phyloP scores from a whole-genome alignment of 2,888 invertebrate genomes.

The Synergus japonicus region DNA sequence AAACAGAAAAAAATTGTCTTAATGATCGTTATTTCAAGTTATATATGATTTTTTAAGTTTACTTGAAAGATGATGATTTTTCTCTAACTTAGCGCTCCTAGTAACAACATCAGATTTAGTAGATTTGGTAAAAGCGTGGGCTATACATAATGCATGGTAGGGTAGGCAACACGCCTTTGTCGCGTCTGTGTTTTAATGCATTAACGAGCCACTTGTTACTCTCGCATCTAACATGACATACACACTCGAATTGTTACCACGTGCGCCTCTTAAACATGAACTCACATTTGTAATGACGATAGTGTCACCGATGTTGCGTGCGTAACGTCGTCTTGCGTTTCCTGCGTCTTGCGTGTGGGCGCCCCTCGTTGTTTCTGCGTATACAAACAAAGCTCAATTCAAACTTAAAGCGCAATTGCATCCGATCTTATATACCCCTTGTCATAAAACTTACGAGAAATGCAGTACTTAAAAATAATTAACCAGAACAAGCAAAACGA shows the following conservation, averaged over 20 bases:
- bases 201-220: slow-evolving; percentile 67
- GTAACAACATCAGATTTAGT: slow-evolving; percentile 12
- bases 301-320: slow-evolving; percentile 60
- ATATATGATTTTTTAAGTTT: not conserved
- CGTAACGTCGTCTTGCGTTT: slow-evolving; percentile 59
- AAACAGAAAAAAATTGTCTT: no score
- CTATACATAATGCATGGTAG: slow-evolving; percentile 43
- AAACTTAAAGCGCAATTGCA: slow-evolving; percentile 53
- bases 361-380: slow-evolving; percentile 70
- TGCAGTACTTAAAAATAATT: slow-evolving; percentile 15
- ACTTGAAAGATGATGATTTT: not conserved
- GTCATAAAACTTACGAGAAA: slow-evolving; percentile 32
- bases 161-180: slow-evolving; percentile 24
- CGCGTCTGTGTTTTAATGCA: slow-evolving; percentile 66
- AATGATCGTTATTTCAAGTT: not conserved
- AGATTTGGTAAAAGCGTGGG: slow-evolving; percentile 50
- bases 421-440: slow-evolving; percentile 49
- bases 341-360: slow-evolving; percentile 62
- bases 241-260: slow-evolving; percentile 55
- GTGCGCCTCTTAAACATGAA: slow-evolving; percentile 46
- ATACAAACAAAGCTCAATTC: slow-evolving; percentile 65
- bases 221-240: slow-evolving; percentile 50
- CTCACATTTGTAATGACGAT: slow-evolving; percentile 56
- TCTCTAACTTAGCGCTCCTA: not conserved
- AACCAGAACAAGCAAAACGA: slow-evolving; percentile 3